Percentiles rank a stretch among this genome's conserved stretches.
phyloP scores from a whole-genome alignment of 2,888 invertebrate genomes.

The Myopa tessellatipennis region DNA sequence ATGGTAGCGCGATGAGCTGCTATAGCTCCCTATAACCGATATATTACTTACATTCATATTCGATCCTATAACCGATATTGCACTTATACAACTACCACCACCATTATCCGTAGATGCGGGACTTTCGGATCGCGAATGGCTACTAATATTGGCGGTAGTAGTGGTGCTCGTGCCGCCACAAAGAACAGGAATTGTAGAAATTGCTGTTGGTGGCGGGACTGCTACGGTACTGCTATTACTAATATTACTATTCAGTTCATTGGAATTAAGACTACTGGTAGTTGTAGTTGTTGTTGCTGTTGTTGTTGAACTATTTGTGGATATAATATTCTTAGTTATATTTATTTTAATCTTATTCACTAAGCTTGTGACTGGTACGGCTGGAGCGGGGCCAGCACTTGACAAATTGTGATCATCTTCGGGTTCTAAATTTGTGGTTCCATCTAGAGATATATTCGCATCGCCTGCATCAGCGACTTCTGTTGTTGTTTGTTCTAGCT shows the following conservation, averaged over 20 bases:
- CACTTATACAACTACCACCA: conserved; percentile 37
- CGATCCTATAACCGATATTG: conserved; percentile 48
- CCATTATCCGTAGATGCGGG: conserved; percentile 23
- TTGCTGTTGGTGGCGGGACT: conserved; percentile 54
- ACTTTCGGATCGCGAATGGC: conserved; percentile 34
- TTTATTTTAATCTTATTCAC: conserved; percentile 82
- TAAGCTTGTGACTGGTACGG: conserved; percentile 65
- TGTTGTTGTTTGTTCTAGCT: conserved; percentile 26
- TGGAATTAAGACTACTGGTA: conserved; percentile 42
- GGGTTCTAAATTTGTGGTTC: conserved; percentile 75
- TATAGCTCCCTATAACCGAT: conserved; percentile 64
- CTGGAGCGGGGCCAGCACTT: conserved; percentile 65
- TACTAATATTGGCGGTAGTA: conserved; percentile 48
- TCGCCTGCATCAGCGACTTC: conserved; percentile 52
- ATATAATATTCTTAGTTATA: conserved; percentile 77
- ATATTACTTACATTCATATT: conserved; percentile 57
- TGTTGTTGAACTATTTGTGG: conserved; percentile 67
- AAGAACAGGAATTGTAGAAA: conserved; percentile 66
- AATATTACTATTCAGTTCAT: conserved; percentile 51
- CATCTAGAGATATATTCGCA: conserved; percentile 74
- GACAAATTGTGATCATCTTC: conserved; percentile 69
- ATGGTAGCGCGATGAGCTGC: conserved; percentile 43
- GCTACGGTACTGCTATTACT: conserved; percentile 33
- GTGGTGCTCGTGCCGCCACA: conserved; percentile 60
- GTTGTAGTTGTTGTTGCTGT: conserved; percentile 47